Conservation (phyloP, 64 coral and sea anemone species). For the Exaiptasia diaphana region DNA sequence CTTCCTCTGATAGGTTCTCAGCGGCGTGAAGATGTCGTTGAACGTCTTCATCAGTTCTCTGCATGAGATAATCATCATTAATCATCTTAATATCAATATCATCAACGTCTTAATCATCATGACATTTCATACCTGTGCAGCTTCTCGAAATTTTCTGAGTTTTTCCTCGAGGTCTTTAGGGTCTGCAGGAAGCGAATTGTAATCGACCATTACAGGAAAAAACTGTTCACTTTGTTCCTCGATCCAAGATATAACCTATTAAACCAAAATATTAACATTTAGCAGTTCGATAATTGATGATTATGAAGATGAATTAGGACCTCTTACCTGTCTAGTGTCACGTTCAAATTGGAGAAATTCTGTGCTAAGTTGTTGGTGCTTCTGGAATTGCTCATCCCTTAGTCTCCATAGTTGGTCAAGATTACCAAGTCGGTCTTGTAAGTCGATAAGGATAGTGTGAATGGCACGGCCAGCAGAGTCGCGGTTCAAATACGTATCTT, state of each 20-base stretch:
- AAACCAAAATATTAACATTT: not conserved
- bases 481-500: constrained; percentile 64
- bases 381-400: constrained; percentile 71
- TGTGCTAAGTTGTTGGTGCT: constrained; percentile 73
- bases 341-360: constrained; percentile 96
- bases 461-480: constrained; percentile 68
- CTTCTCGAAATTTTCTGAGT: constrained; percentile 61
- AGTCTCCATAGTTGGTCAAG: constrained; percentile 87
- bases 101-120: not conserved
- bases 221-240: constrained; percentile 93
- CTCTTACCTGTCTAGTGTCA: constrained; percentile 91
- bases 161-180: constrained; percentile 77
- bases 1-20: constrained; percentile 70
- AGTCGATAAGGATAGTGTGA: constrained; percentile 61
- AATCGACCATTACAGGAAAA: constrained; percentile 87
- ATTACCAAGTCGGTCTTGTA: constrained; percentile 65
- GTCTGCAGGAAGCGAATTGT: constrained; percentile 78
- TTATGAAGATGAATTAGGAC: no score
- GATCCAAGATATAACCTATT: constrained; percentile 91
- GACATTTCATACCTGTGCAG: constrained; percentile 53
- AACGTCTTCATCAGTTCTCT: constrained; percentile 93
- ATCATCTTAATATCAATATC: not conserved
- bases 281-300: no score
- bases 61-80: not conserved
- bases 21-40: constrained; percentile 75